phyloP scores from a whole-genome alignment of 64 coral and sea anemone genomes.

The Trachythela sp. region DNA sequence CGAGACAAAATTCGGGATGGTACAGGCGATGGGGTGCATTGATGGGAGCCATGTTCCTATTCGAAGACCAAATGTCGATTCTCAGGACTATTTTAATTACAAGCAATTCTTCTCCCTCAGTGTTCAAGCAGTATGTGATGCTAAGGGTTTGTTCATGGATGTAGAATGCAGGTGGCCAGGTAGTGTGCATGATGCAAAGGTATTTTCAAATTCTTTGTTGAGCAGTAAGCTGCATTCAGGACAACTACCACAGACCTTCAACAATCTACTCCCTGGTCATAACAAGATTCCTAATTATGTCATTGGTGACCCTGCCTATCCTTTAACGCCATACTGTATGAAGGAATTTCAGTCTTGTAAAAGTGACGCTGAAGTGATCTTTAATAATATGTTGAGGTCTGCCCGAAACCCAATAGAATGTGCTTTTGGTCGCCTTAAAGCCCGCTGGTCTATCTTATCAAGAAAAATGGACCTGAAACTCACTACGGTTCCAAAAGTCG shows the following conservation, averaged over 20 bases:
- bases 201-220: conserved; percentile 41
- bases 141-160: conserved; percentile 24
- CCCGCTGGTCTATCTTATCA: neutral
- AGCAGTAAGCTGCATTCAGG: conserved; percentile 33
- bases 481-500: neutral
- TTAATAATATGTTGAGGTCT: conserved; percentile 59
- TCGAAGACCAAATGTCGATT: conserved; percentile 21
- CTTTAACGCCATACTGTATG: conserved; percentile 48
- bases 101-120: conserved; percentile 57
- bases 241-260: conserved; percentile 8
- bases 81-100: conserved; percentile 55
- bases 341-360: conserved; percentile 43
- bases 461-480: neutral
- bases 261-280: conserved; percentile 14
- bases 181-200: conserved; percentile 47
- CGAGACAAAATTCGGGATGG: neutral
- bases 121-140: conserved; percentile 48
- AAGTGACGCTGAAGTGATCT: conserved; percentile 49
- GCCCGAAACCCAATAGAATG: no score
- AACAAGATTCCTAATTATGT: conserved; percentile 35
- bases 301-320: no score
- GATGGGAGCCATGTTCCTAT: conserved; percentile 41
- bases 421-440: conserved; percentile 22
- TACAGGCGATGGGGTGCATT: conserved; percentile 48
- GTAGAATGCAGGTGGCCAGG: conserved; percentile 34